Conservation (phyloP, 2,113 vertebrate species). For the Platysternon megacephalum region DNA sequence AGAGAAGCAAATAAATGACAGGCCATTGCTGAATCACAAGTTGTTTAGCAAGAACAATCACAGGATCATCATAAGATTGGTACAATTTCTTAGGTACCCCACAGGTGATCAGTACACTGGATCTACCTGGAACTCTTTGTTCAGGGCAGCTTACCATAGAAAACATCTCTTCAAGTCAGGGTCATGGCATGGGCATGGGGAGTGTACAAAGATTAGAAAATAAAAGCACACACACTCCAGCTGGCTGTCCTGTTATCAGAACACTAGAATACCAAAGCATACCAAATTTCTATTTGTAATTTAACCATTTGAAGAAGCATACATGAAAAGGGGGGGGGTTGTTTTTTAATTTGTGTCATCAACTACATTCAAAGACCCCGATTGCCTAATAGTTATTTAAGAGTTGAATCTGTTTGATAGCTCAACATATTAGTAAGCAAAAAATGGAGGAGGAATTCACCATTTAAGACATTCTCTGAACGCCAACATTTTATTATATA, state of each 20-base stretch:
- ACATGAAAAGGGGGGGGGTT: neutral
- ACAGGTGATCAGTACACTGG: neutral
- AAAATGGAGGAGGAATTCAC: neutral
- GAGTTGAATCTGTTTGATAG: neutral
- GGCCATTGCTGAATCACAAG: neutral
- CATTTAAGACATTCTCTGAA: neutral
- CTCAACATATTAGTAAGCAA: neutral
- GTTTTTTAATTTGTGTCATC: neutral
- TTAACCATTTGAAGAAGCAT: neutral
- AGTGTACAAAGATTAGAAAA: neutral
- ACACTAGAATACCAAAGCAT: neutral
- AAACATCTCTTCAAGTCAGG: neutral
- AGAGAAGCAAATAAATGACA: neutral
- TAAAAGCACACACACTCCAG: neutral
- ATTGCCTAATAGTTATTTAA: neutral
- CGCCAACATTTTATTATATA: neutral
- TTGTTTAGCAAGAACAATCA: neutral
- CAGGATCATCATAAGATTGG: neutral
- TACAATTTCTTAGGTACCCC: neutral
- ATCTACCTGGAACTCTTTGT: neutral
- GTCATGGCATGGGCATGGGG: neutral
- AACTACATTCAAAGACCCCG: neutral
- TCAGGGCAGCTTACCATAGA: neutral
- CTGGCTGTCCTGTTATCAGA: neutral
- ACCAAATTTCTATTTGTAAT: neutral